Conservation (phyloP, 1,140 invertebrate species). For the Cherax destructor region DNA sequence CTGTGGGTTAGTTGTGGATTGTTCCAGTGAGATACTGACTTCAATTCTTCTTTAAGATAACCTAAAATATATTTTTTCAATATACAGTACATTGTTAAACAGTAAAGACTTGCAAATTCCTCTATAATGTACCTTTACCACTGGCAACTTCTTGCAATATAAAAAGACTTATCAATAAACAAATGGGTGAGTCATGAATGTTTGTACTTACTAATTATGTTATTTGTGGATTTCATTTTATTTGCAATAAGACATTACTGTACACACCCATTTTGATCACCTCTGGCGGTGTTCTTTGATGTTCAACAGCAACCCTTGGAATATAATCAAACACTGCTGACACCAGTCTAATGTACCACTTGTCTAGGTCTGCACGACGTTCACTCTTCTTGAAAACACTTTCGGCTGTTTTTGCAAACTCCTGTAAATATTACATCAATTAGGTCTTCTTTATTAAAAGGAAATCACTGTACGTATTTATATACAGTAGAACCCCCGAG, state of each 20-base stretch:
- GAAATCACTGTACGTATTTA: background rate
- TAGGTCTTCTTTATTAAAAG: background rate
- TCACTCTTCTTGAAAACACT: conserved; percentile 91
- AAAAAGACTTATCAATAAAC: background rate
- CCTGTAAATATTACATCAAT: conserved; percentile 76
- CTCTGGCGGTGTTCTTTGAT: conserved; percentile 94
- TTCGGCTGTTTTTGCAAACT: conserved; percentile 91
- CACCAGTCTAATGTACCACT: conserved; percentile 93
- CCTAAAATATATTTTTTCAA: no score
- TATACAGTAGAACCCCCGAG: no score
- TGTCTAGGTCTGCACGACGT: conserved; percentile 94
- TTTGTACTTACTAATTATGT: background rate
- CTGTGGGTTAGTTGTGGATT: no score
- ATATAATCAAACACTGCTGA: conserved; percentile 90
- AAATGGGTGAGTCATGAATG: background rate
- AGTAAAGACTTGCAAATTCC: no score
- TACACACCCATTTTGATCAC: conserved; percentile 92
- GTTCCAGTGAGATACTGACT: no score
- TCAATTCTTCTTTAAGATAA: no score
- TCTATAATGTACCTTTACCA: no score
- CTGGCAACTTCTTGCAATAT: no score
- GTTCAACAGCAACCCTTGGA: conserved; percentile 86
- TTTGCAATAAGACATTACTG: background rate
- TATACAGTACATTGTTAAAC: no score
- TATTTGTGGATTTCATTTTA: background rate